Percentiles rank a stretch among this genome's conserved stretches.
Conservation (phyloP, 2,888 invertebrate genomes). For the Sisyra nigra region DNA sequence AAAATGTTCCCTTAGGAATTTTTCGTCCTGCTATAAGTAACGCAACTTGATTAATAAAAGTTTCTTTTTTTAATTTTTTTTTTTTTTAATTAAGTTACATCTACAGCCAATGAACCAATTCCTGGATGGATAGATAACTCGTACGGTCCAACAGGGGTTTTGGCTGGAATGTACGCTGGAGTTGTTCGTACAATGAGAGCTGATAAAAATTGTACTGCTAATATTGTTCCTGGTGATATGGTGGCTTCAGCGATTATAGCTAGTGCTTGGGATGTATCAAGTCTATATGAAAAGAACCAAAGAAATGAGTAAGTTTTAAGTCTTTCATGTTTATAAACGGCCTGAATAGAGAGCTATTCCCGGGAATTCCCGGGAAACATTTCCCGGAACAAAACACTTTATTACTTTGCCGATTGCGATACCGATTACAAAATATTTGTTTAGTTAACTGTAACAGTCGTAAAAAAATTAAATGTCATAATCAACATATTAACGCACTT, state of each 20-base stretch:
- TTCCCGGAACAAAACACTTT: too few relatives aligned
- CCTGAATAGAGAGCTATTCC: too few relatives aligned
- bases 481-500: too few relatives aligned
- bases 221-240: conserved; percentile 2
- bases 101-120: conserved; percentile 41
- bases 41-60: too few relatives aligned
- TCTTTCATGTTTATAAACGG: too few relatives aligned
- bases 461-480: too few relatives aligned
- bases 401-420: too few relatives aligned
- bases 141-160: conserved; percentile 69
- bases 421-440: too few relatives aligned
- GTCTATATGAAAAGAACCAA: too few relatives aligned
- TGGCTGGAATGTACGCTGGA: conserved; percentile 57
- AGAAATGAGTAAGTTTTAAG: too few relatives aligned
- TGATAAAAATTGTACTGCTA: not conserved
- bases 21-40: conserved; percentile 78
- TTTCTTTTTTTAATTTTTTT: not conserved
- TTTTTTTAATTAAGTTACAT: conserved; percentile 43
- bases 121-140: conserved; percentile 84
- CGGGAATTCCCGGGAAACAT: too few relatives aligned
- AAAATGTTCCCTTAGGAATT: conserved; percentile 55
- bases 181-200: not conserved
- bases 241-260: not conserved
- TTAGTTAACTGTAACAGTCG: too few relatives aligned
- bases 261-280: not conserved